Conservation (phyloP, 2,113 vertebrate species). For the Mobula hypostoma region DNA sequence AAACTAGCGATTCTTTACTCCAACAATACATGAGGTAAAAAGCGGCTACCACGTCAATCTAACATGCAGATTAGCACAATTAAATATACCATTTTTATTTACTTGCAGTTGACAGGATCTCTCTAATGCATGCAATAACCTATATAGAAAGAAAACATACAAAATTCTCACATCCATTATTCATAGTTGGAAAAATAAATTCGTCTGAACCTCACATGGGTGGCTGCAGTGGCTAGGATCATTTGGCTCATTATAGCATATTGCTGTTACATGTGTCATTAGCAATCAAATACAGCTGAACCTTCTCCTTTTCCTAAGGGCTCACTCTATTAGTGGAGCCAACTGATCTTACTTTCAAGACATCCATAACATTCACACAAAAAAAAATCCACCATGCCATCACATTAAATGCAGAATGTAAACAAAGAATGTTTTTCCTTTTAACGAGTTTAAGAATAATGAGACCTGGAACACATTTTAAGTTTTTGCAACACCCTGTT, state of each 20-base stretch:
- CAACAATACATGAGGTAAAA: background rate
- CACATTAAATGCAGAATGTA: background rate
- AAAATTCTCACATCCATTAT: background rate
- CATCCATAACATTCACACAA: background rate
- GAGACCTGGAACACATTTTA: background rate
- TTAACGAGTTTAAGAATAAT: background rate
- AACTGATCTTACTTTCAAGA: background rate
- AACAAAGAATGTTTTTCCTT: too few species aligned
- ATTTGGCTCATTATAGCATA: background rate
- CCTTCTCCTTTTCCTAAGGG: background rate
- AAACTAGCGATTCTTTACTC: background rate
- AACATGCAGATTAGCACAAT: background rate
- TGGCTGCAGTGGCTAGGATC: background rate
- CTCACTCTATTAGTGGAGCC: background rate
- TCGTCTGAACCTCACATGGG: background rate
- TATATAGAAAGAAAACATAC: background rate
- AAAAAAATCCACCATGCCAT: background rate
- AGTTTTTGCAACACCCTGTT: background rate
- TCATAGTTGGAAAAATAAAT: background rate
- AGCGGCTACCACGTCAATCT: background rate
- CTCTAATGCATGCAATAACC: background rate
- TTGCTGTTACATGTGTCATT: background rate
- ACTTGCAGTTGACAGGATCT: background rate
- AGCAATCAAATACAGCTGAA: background rate
- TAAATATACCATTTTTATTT: background rate